These are phyloP conservation scores for Barypeithes pellucidus DNA, from an alignment of 2,888 invertebrate species.

Conservation along the genomic window DNA sequence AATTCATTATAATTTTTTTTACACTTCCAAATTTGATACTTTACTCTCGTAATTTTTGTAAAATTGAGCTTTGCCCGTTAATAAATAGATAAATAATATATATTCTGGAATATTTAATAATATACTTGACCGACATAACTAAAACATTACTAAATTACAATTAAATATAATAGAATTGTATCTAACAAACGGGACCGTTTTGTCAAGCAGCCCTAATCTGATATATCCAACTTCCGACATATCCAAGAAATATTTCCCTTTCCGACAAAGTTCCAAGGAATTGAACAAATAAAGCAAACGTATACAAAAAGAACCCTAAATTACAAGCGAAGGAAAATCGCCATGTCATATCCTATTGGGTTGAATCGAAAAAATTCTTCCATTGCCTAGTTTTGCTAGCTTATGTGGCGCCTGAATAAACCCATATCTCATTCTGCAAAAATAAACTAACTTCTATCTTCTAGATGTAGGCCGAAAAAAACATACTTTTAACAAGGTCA, in stretches of 20 bases:
- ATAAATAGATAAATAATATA: too few relatives aligned
- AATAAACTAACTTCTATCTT: constrained; percentile 68
- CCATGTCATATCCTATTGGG: constrained; percentile 53
- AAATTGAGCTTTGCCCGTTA: too few relatives aligned
- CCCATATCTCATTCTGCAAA: constrained; percentile 68
- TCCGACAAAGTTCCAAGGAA: constrained; percentile 49
- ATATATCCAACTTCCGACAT: constrained; percentile 41
- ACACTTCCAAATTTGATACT: too few relatives aligned
- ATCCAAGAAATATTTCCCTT: constrained; percentile 44
- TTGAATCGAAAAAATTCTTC: constrained; percentile 48
- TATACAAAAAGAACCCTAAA: constrained; percentile 51
- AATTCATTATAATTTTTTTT: too few relatives aligned
- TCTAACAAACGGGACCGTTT: constrained; percentile 8
- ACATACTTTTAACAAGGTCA: constrained; percentile 67
- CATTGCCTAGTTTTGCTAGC: constrained; percentile 45
- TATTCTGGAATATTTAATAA: neutral
- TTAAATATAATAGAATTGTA: neutral
- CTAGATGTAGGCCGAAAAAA: constrained; percentile 68
- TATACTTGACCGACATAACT: neutral
- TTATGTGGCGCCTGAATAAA: constrained; percentile 56
- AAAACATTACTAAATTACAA: neutral
- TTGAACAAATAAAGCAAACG: constrained; percentile 52
- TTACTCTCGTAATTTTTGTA: too few relatives aligned
- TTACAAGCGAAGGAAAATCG: constrained; percentile 47
- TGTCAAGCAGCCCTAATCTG: constrained; percentile 36